These are phyloP conservation scores for Portevinia maculata DNA, from an alignment of 2,888 invertebrate genomes.

Conservation along the genomic window DNA sequence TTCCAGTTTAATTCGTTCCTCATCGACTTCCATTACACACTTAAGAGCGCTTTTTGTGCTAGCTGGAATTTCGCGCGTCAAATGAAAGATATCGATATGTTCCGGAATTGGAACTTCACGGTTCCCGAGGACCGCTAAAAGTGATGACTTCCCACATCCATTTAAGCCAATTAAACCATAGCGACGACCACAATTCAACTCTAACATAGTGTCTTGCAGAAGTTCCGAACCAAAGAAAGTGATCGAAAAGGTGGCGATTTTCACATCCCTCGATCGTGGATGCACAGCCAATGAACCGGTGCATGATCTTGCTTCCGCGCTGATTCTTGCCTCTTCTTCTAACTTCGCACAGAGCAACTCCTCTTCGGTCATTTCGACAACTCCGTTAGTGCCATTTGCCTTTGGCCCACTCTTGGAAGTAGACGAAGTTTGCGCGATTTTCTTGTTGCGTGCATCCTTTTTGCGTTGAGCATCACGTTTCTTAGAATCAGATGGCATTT, in stretches of 20 bases:
- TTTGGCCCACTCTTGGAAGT: conserved; percentile 83
- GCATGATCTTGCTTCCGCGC: conserved; percentile 95
- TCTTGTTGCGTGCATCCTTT: conserved; percentile 91
- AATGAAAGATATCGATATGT: conserved; percentile 98
- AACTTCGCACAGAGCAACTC: conserved; percentile 93
- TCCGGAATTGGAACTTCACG: conserved; percentile 98
- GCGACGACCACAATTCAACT: conserved; percentile 97
- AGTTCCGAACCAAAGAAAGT: conserved; percentile 99
- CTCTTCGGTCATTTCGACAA: conserved; percentile 82
- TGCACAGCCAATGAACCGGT: conserved; percentile 98
- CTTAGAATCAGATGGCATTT: conserved; percentile 99
- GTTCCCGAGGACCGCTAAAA: conserved; percentile 95
- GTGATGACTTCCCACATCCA: conserved; percentile 98
- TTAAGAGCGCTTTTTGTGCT: conserved; percentile 97
- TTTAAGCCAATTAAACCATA: conserved; percentile 99
- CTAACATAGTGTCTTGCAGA: conserved; percentile 96
- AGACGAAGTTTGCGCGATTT: conserved; percentile 82
- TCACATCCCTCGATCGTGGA: conserved; percentile 97
- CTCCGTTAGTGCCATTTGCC: conserved; percentile 88
- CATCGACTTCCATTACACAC: conserved; percentile 99
- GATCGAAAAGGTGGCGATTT: conserved; percentile 97
- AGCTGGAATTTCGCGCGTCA: conserved; percentile 99
- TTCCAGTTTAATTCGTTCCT: conserved; percentile 95
- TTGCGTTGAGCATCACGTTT: conserved; percentile 99
- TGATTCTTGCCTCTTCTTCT: conserved; percentile 95